Evolutionary conservation across 2,113 vertebrate species (phyloP).

Genomic region (Sphaerodactylus townsendi): DNA sequence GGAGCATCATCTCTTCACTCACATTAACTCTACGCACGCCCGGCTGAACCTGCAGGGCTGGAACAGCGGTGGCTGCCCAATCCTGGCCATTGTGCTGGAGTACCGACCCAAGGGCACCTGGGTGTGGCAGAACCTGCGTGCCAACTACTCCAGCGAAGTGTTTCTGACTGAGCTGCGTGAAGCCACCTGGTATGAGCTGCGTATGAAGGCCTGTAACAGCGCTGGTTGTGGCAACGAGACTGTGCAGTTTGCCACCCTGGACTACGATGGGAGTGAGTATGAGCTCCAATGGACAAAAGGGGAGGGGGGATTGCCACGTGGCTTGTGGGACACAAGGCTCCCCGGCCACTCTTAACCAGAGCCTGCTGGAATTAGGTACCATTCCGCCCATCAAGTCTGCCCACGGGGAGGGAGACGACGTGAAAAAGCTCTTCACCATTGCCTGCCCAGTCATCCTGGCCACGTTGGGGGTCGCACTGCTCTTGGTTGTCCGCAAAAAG

Average conservation of each 20-base stretch:
- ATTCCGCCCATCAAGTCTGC: constrained; percentile 97
- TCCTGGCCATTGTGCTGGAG: constrained; percentile 88
- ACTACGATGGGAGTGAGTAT: constrained; percentile 96
- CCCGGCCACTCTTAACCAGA: background rate
- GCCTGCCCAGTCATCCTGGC: constrained; percentile 94
- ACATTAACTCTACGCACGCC: constrained; percentile 96
- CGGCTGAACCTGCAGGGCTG: constrained; percentile 96
- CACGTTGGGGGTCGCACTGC: constrained; percentile 88
- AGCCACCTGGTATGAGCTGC: constrained; percentile 98
- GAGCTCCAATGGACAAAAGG: background rate
- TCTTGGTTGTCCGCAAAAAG: constrained; percentile 95
- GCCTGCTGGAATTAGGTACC: constrained; percentile 77
- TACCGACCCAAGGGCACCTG: constrained; percentile 94
- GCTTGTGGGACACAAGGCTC: rapidly evolving
- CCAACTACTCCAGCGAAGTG: constrained; percentile 89
- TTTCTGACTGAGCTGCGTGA: constrained; percentile 94
- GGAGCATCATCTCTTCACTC: constrained; percentile 95
- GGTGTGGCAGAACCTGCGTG: constrained; percentile 91
- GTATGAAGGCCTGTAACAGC: constrained; percentile 98
- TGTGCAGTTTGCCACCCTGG: constrained; percentile 92
- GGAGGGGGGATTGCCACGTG: rapidly evolving
- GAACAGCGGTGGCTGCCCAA: constrained; percentile 96
- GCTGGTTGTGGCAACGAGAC: constrained; percentile 97
- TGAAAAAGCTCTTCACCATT: constrained; percentile 97
- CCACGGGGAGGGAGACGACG: constrained; percentile 89